Percentiles rank a stretch among this genome's conserved stretches.
Evolutionary conservation across 1,140 invertebrate species (phyloP).

Genomic region (Ips nitidus): DNA sequence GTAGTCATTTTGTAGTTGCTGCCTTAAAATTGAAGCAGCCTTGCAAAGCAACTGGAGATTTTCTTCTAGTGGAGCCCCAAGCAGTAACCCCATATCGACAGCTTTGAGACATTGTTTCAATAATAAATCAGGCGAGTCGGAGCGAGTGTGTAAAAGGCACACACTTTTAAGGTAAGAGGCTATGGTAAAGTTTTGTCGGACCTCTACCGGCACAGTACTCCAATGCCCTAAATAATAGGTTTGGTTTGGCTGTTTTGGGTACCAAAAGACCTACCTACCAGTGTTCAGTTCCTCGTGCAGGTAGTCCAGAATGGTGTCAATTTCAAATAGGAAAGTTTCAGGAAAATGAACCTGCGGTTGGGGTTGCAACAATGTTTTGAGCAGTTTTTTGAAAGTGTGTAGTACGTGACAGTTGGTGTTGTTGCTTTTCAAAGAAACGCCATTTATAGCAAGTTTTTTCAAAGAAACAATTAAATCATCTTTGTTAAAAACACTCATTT

Average conservation of each 20-base stretch:
- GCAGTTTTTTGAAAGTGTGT: slow-evolving; percentile 15
- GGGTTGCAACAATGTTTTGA: slow-evolving; percentile 7
- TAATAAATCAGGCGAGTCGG: slow-evolving; percentile 32
- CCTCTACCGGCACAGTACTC: slow-evolving; percentile 58
- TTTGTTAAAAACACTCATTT: neutral
- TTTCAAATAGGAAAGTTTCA: slow-evolving; percentile 39
- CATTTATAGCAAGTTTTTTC: neutral
- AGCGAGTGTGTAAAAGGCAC: slow-evolving; percentile 31
- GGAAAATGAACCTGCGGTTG: neutral
- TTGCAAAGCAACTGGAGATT: slow-evolving; percentile 45
- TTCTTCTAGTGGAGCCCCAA: slow-evolving; percentile 69
- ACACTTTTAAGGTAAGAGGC: slow-evolving; percentile 51
- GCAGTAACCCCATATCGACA: slow-evolving; percentile 79
- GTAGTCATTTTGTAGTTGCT: too few species aligned
- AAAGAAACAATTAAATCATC: neutral
- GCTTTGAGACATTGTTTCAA: slow-evolving; percentile 64
- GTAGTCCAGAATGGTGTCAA: slow-evolving; percentile 46
- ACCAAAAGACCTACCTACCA: slow-evolving; percentile 7
- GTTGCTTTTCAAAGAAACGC: neutral
- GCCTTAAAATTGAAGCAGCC: too few species aligned
- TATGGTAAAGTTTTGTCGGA: slow-evolving; percentile 48
- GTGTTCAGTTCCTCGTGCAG: slow-evolving; percentile 50
- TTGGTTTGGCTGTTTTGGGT: neutral
- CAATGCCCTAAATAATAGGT: slow-evolving; percentile 42
- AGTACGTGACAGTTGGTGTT: slow-evolving; percentile 14